Evolutionary conservation across 2,113 vertebrate genomes (phyloP).

Genomic region (Bos taurus): DNA sequence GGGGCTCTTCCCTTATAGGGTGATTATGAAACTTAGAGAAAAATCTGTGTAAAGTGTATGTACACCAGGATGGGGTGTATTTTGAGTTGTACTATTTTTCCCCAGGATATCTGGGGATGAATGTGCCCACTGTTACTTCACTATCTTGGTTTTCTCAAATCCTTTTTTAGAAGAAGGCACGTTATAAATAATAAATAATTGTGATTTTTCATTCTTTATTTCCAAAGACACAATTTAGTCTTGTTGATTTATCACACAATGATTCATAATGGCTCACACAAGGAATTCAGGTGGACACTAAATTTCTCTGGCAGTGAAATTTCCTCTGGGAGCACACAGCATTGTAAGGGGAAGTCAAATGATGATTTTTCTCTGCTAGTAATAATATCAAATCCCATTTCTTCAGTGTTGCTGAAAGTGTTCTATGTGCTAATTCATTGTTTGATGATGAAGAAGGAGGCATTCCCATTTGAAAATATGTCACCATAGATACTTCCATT

Average conservation of each 20-base stretch:
- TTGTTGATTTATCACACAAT: not conserved
- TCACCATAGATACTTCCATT: not conserved
- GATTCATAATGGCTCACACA: not conserved
- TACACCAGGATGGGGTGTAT: not conserved
- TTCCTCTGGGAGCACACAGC: not conserved
- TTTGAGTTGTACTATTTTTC: not conserved
- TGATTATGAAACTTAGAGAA: not conserved
- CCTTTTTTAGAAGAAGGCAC: not conserved
- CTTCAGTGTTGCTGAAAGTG: not conserved
- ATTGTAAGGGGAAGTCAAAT: not conserved
- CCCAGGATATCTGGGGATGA: not conserved
- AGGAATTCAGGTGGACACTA: not conserved
- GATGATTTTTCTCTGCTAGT: not conserved
- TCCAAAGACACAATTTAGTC: not conserved
- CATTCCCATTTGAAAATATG: not conserved
- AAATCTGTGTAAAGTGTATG: not conserved
- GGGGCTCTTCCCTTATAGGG: not conserved
- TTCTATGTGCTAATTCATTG: not conserved
- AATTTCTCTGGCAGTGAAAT: not conserved
- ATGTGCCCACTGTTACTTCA: not conserved
- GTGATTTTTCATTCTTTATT: conserved; percentile 14
- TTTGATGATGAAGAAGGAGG: not conserved
- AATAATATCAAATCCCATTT: not conserved
- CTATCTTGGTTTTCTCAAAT: not conserved
- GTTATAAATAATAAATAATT: conserved; percentile 41